Conservation (phyloP, 1,140 invertebrate species). For the Matsumurasca onukii region DNA sequence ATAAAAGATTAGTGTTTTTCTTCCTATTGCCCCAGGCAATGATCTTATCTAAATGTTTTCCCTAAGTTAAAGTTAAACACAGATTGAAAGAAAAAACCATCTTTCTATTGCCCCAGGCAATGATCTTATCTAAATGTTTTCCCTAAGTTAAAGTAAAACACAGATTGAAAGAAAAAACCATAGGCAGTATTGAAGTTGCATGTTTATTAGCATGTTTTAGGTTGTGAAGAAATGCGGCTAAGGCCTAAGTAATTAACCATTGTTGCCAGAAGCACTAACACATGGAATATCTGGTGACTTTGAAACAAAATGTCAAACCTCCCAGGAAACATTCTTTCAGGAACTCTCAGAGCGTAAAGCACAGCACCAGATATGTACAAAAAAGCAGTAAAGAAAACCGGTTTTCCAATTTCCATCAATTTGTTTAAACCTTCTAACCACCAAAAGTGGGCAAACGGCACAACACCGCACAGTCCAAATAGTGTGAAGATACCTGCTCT, state of each 20-base stretch:
- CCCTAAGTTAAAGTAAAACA: too few species aligned
- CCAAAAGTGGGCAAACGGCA: not conserved
- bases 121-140: too few species aligned
- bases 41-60: too few species aligned
- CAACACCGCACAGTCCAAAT: not conserved
- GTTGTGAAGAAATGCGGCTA: too few species aligned
- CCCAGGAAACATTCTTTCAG: constrained; percentile 1
- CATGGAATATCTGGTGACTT: constrained; percentile 17
- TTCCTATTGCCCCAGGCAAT: too few species aligned
- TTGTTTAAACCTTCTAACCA: not conserved
- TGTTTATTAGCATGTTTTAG: too few species aligned
- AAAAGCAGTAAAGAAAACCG: not conserved
- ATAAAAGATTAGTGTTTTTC: too few species aligned
- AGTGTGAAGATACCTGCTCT: not conserved
- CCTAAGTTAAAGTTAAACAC: too few species aligned
- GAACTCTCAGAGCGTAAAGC: not conserved
- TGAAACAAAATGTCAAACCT: constrained; percentile 6
- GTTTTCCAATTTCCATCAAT: not conserved
- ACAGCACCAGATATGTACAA: not conserved
- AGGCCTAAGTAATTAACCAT: constrained; percentile 6
- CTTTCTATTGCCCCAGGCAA: too few species aligned
- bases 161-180: too few species aligned
- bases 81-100: too few species aligned
- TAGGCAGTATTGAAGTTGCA: too few species aligned
- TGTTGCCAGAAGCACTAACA: not conserved